Percentiles rank a stretch among this genome's conserved stretches.
Conservation (phyloP, 2,113 vertebrate species). For the Polyodon spathula region DNA sequence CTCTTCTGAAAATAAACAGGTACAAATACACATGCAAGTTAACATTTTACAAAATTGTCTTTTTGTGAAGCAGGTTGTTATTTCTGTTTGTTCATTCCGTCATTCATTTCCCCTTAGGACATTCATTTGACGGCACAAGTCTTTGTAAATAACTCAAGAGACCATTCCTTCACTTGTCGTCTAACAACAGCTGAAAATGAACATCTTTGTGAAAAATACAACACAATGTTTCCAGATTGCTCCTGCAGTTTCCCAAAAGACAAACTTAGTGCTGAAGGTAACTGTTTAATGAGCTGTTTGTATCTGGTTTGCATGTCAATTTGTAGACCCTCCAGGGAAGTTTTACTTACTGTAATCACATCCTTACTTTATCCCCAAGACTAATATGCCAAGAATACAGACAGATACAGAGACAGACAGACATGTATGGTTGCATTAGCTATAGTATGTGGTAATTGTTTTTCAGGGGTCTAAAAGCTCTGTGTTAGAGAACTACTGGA, state of each 20-base stretch:
- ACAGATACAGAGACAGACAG: no score
- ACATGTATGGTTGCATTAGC: no score
- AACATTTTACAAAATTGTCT: not conserved
- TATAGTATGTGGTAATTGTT: no score
- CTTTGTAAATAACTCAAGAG: not conserved
- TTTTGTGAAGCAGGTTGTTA: not conserved
- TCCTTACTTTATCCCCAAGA: constrained; percentile 2
- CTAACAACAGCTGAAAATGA: constrained; percentile 8
- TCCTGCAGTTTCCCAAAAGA: constrained; percentile 31
- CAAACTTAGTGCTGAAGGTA: constrained; percentile 30
- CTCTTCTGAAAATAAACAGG: constrained; percentile 19
- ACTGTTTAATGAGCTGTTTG: constrained; percentile 8
- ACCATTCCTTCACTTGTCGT: constrained; percentile 29
- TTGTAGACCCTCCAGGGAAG: not conserved
- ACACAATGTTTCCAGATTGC: constrained; percentile 35
- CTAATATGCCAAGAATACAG: no score
- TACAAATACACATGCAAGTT: constrained; percentile 12
- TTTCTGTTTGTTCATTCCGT: not conserved
- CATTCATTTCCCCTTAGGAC: constrained; percentile 22
- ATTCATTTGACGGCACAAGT: constrained; percentile 30
- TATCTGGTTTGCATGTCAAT: not conserved
- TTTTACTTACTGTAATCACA: constrained; percentile 13
- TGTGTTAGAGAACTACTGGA: no score
- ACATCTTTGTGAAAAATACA: not conserved
- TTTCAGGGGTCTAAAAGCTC: no score